Conservation (phyloP, 2,113 vertebrate species). For the Rhodinocichla rosea region DNA sequence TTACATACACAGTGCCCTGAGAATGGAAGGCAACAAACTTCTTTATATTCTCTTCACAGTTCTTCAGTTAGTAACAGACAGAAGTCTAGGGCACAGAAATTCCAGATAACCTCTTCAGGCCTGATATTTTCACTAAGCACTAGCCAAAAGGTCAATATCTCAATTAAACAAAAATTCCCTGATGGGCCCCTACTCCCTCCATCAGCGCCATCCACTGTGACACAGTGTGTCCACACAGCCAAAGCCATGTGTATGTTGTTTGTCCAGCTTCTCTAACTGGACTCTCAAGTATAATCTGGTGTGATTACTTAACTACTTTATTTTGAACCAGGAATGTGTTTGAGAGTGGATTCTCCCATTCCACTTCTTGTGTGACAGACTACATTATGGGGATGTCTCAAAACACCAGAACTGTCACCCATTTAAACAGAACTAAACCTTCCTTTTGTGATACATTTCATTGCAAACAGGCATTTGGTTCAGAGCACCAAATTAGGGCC, state of each 20-base stretch:
- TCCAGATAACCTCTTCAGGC: neutral
- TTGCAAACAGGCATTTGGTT: neutral
- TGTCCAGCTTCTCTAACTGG: neutral
- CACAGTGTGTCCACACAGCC: neutral
- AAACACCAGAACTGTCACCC: neutral
- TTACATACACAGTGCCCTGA: neutral
- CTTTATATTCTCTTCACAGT: neutral
- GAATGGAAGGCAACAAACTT: neutral
- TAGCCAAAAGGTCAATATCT: neutral
- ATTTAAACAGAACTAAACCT: neutral
- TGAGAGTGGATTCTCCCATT: neutral
- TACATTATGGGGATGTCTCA: neutral
- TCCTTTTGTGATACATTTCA: neutral
- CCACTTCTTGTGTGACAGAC: neutral
- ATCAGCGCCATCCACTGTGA: neutral
- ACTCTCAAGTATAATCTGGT: neutral
- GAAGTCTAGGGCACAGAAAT: neutral
- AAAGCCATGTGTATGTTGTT: neutral
- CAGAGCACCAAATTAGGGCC: neutral
- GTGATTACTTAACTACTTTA: neutral
- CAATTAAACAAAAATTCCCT: neutral
- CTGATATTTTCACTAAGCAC: neutral
- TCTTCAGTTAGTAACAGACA: neutral
- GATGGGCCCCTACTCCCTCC: neutral
- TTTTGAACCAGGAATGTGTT: neutral